Conservation (phyloP, 1,140 invertebrate genomes). For the Pseudomyrmex cubaensis region DNA sequence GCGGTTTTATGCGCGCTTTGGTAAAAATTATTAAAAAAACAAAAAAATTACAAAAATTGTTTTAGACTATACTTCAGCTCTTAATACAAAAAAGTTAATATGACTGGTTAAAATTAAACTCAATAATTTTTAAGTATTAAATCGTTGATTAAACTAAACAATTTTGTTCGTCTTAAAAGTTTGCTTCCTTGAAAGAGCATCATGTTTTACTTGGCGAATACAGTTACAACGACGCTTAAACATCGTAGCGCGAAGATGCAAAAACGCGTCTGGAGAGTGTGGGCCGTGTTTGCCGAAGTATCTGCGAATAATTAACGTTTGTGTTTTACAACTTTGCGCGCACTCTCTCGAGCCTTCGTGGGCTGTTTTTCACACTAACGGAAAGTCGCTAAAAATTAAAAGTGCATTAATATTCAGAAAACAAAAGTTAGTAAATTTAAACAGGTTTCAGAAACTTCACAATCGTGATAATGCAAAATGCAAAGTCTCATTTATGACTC, state of each 20-base stretch:
- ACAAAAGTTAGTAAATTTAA: not conserved
- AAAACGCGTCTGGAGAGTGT: conserved; percentile 64
- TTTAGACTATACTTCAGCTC: not conserved
- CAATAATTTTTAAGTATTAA: no score
- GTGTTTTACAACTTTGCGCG: conserved; percentile 65
- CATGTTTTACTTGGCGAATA: conserved; percentile 57
- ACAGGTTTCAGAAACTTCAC: not conserved
- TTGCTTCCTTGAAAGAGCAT: not conserved
- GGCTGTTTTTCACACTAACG: not conserved
- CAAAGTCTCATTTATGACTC: not conserved
- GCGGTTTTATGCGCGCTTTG: not conserved
- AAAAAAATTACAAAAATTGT: not conserved
- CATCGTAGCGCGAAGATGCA: conserved; percentile 58
- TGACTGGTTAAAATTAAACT: no score
- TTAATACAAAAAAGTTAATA: no score
- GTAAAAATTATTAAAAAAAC: conserved; percentile 2
- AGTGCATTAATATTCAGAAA: conserved; percentile 2
- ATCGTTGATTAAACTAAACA: no score
- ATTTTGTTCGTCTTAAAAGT: not conserved
- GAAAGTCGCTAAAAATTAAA: conserved; percentile 45
- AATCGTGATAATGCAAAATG: not conserved
- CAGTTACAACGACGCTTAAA: conserved; percentile 44
- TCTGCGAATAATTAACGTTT: conserved; percentile 74
- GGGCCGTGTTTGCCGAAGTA: conserved; percentile 40
- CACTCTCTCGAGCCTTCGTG: conserved; percentile 23